Base-by-base conservation (phyloP, 2,797 vertebrate species). In the Coccyzus lansbergi region DNA sequence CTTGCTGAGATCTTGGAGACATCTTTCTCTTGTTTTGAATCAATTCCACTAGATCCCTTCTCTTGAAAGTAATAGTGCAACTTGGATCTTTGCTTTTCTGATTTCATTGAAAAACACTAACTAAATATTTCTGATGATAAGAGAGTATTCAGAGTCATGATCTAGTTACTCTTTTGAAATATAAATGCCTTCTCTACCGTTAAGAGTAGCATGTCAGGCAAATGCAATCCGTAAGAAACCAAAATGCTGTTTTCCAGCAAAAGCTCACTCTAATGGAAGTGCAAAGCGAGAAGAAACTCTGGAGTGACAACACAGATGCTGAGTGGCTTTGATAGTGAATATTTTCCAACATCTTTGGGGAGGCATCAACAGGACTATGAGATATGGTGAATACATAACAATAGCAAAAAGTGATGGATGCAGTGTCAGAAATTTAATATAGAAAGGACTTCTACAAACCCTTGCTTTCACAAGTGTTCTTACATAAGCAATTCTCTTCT, bases 391-490 rank as follows among this genome's bases (percentile, higher is more conserved):
- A 53, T 3, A 44, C 1, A 3, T 69, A 69, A 85, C 52, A 90
- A 81, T 1, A 84, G 78, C 76, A 91, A 80, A 62, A 82, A 63
- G 19, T 19, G 56, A 86, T 49, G 74, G 51, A 31, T 59, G 15
- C 12, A 67, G 17, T 18, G 19, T 68, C 52, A 72, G 60, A 83
- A 55, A 62, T 31, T 58, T 42, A 77, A 83, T 22, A 52, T 2
- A 88, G 49, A 58, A 89, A 87, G 22, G 40, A 71, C 11, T 92
- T 91, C 21, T 92, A 71, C 40, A 74, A 92, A 82, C 53, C 77
- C 63, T 85, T 78, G 78, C 83, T 90, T 92, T 93, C 83, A 91
- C 63, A 77, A 82, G 52, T 42, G 68, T 83, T 83, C 51, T 86
- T 34, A 60, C 63, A 60, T 25, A 75, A 83, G 64, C 56, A 92